These are phyloP conservation scores for Ctenomys sociabilis DNA, from an alignment of 2,113 vertebrate genomes.

Conservation along the genomic window DNA sequence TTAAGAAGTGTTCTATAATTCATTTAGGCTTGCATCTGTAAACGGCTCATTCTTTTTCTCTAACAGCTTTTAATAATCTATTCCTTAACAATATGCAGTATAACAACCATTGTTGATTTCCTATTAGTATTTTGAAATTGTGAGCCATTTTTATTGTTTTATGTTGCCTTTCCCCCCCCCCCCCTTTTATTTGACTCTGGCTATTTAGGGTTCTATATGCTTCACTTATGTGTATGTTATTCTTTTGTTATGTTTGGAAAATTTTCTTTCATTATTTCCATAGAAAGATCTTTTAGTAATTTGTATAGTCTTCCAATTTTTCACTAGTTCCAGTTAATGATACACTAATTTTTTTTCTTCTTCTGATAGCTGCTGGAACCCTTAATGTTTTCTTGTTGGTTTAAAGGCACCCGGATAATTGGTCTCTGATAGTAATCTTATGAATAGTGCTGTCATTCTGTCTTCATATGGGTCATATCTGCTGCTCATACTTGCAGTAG, in stretches of 20 bases:
- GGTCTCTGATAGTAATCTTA: neutral
- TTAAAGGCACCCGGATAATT: neutral
- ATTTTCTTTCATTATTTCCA: neutral
- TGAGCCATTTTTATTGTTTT: no score
- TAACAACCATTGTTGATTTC: no score
- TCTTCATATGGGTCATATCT: neutral
- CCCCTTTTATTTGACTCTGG: neutral
- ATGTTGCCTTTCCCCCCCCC: no score
- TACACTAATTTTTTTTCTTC: neutral
- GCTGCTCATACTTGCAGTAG: neutral
- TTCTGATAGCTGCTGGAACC: neutral
- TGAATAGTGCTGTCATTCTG: neutral
- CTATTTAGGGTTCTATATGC: neutral
- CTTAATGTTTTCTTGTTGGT: neutral
- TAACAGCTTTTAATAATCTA: neutral
- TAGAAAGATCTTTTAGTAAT: neutral
- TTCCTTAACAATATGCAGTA: neutral
- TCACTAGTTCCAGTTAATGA: neutral
- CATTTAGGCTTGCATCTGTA: neutral
- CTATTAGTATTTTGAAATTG: no score
- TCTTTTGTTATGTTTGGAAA: neutral
- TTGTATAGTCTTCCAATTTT: neutral
- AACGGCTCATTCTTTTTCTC: neutral
- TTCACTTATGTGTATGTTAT: neutral
- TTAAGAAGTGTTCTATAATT: neutral